Evolutionary conservation across 2,888 invertebrate species (phyloP).

Genomic region (Lithosia quadra): DNA sequence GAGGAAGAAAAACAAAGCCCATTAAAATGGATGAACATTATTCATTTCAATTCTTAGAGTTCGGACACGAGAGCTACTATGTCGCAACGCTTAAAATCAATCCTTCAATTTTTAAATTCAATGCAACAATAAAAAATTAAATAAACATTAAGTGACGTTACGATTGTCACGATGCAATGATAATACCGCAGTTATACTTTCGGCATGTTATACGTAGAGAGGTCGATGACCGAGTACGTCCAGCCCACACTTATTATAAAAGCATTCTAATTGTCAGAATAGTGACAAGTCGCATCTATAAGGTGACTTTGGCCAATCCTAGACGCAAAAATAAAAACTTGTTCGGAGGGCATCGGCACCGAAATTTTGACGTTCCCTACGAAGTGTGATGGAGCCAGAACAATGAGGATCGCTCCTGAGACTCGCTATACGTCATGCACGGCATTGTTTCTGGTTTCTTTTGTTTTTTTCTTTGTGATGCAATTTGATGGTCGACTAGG

Average conservation of each 20-base stretch:
- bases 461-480: slow-evolving; percentile 70
- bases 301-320: slow-evolving; percentile 30
- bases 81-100: slow-evolving; percentile 20
- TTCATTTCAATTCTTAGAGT: slow-evolving; percentile 63
- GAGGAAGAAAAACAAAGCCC: slow-evolving; percentile 68
- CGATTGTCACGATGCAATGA: slow-evolving; percentile 38
- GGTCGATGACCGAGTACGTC: slow-evolving; percentile 47
- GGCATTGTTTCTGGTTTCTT: slow-evolving; percentile 71
- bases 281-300: slow-evolving; percentile 37
- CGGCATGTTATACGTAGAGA: slow-evolving; percentile 25
- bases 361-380: slow-evolving; percentile 60
- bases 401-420: slow-evolving; percentile 72
- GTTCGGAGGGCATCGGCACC: slow-evolving; percentile 51
- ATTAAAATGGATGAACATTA: slow-evolving; percentile 78
- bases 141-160: slow-evolving; percentile 47
- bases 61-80: slow-evolving; percentile 12
- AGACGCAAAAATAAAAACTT: slow-evolving; percentile 25
- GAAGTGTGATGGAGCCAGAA: slow-evolving; percentile 65
- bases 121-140: neutral
- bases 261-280: slow-evolving; percentile 43
- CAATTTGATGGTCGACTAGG: slow-evolving; percentile 64
- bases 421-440: slow-evolving; percentile 71
- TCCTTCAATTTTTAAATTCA: neutral
- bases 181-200: slow-evolving; percentile 38
- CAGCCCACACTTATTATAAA: slow-evolving; percentile 38